Conservation (phyloP, 1,140 invertebrate species). For the Drosophila virilis region DNA sequence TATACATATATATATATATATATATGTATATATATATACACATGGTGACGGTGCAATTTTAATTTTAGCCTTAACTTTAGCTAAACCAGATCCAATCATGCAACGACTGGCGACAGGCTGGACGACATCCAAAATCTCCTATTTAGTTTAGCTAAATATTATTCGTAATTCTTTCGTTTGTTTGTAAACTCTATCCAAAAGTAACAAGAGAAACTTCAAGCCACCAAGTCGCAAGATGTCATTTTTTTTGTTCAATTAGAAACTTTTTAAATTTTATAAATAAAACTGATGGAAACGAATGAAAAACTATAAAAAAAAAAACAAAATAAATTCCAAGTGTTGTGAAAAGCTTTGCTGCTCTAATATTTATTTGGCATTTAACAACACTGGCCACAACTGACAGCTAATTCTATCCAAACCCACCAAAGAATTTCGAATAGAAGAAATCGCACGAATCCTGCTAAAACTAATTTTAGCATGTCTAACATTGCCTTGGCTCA, state of each 20-base stretch:
- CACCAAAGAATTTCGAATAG: no score
- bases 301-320: conserved; percentile 44
- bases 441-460: no score
- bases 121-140: conserved; percentile 55
- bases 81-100: conserved; percentile 55
- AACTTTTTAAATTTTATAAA: conserved; percentile 81
- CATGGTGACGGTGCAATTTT: conserved; percentile 81
- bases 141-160: conserved; percentile 74
- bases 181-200: conserved; percentile 56
- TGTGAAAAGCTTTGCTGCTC: background rate
- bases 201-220: conserved; percentile 27
- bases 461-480: no score
- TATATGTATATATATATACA: conserved; percentile 64
- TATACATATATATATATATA: no score
- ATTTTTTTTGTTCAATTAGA: conserved; percentile 74
- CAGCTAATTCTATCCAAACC: no score
- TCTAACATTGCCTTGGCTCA: no score
- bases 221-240: conserved; percentile 52
- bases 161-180: conserved; percentile 54
- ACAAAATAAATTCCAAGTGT: background rate
- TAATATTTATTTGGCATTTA: background rate
- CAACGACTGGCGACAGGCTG: conserved; percentile 32
- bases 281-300: conserved; percentile 49
- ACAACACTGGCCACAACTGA: background rate
- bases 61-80: conserved; percentile 70